Evolutionary conservation across 2,797 vertebrate species (phyloP), one percentile per base, ranked within the genome.

Genomic region (Astyanax mexicanus): DNA sequence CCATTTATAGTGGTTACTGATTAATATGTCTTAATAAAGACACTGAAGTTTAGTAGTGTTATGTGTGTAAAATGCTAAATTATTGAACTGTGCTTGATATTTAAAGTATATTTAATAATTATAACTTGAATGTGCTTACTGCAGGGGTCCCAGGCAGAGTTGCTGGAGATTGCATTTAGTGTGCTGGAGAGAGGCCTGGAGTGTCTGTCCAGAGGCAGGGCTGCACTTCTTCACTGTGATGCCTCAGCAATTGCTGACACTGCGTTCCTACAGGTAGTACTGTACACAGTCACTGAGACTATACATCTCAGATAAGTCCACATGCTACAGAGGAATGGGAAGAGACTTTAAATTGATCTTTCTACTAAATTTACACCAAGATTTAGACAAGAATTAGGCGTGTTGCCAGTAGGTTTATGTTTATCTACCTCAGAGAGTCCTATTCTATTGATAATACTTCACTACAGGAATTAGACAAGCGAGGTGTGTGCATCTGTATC

Each of bases 221-320:
- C 85, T 81, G 68, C 49, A 61, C 81, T 84, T 23, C 25, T 88
- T 64, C 84, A 88, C 54, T 83, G 82, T 64, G 86, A 94, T 79
- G 84, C 78, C 61, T 89, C 89, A 40, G 91, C 86, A 0, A 37
- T 95, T 77, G 88, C 86, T 86, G 95, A 98, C 81, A 86, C 80
- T 78, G 92, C 89, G 61, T 93, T 86, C 75, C 85, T 86, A 79
- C 95, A 92, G 94, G 97, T 97, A 89, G 81, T 82, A 47, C 12
- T 49, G 17, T 13, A 70, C 6, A 8, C 19, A 51, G 12, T 29
- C 42, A 27, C 47, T 61, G 23, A 68, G 60, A 2, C 13, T 55
- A 35, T n/a, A 2, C 5, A 35, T 47, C 47, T 54, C 32, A 27
- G 42, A 12, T 45, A 21, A 25, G n/a, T 21, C 2, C 10, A 45